These are phyloP conservation scores for Spinibarbus caldwelli DNA, from an alignment of 2,797 vertebrate genomes.

Conservation along the genomic window DNA sequence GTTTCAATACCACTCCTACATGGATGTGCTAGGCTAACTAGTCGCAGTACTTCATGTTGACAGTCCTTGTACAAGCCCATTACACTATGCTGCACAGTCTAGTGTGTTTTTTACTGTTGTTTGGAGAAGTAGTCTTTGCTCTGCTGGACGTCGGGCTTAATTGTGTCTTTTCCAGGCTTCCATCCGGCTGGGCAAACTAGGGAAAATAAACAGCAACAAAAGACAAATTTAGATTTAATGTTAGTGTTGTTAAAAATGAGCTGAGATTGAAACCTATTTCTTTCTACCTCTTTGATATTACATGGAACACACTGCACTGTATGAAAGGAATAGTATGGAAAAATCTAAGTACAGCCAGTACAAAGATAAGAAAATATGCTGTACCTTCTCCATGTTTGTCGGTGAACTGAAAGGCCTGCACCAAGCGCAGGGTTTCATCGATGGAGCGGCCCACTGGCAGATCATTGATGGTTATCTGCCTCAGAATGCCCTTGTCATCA, in stretches of 20 bases:
- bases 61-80: constrained; percentile 60
- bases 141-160: constrained; percentile 94
- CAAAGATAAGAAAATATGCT: neutral
- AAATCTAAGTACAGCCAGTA: neutral
- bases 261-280: neutral
- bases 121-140: constrained; percentile 98
- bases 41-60: constrained; percentile 38
- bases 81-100: constrained; percentile 71
- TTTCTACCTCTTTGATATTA: neutral
- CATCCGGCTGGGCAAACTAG: constrained; percentile 98
- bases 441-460: constrained; percentile 95
- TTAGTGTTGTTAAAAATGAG: neutral
- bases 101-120: constrained; percentile 82
- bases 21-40: constrained; percentile 18
- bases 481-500: constrained; percentile 91
- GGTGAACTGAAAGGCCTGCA: constrained; percentile 98
- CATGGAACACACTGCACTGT: neutral
- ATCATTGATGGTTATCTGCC: constrained; percentile 98
- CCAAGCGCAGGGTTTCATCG: constrained; percentile 93
- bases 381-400: constrained; percentile 97
- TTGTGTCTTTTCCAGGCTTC: constrained; percentile 97
- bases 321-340: neutral
- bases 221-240: neutral
- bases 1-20: constrained; percentile 11
- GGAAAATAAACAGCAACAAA: constrained; percentile 54